Percentiles rank a stretch among this genome's conserved stretches.
These are phyloP conservation scores for Cyphomyrus discorhynchus DNA, from an alignment of 2,113 vertebrate species.

Conservation along the genomic window DNA sequence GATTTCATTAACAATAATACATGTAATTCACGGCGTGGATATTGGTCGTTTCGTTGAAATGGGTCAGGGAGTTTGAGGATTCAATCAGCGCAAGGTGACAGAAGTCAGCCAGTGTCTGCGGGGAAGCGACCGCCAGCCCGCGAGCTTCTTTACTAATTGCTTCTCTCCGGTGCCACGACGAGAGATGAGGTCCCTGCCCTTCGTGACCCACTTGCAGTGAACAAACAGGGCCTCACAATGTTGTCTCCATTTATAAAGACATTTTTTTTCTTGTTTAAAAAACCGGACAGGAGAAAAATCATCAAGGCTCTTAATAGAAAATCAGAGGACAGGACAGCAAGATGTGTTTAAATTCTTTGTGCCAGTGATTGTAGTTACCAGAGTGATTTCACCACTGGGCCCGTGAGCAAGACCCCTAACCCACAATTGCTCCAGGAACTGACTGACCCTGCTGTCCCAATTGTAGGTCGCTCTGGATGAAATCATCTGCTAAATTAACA, in stretches of 20 bases:
- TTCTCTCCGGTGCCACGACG: not conserved
- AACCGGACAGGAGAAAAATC: not conserved
- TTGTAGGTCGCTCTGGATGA: not conserved
- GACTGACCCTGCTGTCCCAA: not conserved
- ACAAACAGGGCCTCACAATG: not conserved
- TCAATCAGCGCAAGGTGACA: slow-evolving; percentile 18
- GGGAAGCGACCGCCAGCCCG: not conserved
- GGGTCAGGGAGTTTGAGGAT: not conserved
- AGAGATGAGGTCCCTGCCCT: not conserved
- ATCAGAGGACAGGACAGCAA: not conserved
- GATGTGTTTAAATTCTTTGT: not conserved
- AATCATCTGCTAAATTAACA: not conserved
- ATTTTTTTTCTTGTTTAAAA: not conserved
- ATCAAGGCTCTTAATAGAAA: not conserved
- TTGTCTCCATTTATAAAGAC: not conserved
- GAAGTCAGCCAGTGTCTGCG: not conserved
- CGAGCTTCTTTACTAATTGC: slow-evolving; percentile 7
- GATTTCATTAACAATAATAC: not conserved
- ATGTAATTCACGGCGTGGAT: not conserved
- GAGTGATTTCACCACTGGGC: not conserved
- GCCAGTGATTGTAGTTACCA: not conserved
- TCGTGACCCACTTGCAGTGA: not conserved
- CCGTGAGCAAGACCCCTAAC: not conserved
- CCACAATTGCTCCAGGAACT: not conserved
- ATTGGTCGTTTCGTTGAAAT: slow-evolving; percentile 8